Evolutionary conservation across 2,113 vertebrate genomes (phyloP), one percentile per base, ranked within the genome.

Genomic region (Calonectris borealis): DNA sequence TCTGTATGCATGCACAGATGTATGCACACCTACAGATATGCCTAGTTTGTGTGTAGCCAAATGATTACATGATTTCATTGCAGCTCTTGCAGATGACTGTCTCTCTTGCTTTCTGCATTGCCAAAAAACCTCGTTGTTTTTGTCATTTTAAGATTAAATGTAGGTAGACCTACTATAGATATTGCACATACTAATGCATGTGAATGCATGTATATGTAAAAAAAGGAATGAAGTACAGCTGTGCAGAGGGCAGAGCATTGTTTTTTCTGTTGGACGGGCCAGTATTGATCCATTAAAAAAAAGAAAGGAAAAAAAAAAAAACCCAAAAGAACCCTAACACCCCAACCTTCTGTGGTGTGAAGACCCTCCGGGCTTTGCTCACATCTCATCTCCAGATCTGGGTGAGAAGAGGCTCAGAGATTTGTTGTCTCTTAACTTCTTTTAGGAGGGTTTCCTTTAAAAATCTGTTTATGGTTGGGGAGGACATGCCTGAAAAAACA

Each of bases 401-500:
- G 68, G 31, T 90, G 85, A 88, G 86, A 95, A 94, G 72, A 94
- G 58, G 44, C 58, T 88, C 21, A 18, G 68, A 60, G 71, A 91
- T 95, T 90, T 97, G 91, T 94, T 95, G 92, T 97, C 86, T 93
- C 95, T 97, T 95, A 88, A 89, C 81, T 96, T 96, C 86, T 97
- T 98, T 97, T 86, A 89, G 96, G 83, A 96, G 73, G 20, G 55
- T 93, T 91, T 93, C 92, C 96, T 95, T 94, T 96, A 97, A 96
- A 97, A 96, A 88, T 97, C 97, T 98, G 96, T 98, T 98, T 98
- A 96, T 97, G 96, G 91, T 94, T 97, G 94, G 91, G 97, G 97
- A 98, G 98, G 98, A 99, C 95, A 64, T 98, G 98, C 97, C 98
- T 99, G 98, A 99, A 99, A 99, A 98, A 98, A 98, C 97, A 95